phyloP scores from a whole-genome alignment of 2,888 invertebrate species.

The Muscina levida region DNA sequence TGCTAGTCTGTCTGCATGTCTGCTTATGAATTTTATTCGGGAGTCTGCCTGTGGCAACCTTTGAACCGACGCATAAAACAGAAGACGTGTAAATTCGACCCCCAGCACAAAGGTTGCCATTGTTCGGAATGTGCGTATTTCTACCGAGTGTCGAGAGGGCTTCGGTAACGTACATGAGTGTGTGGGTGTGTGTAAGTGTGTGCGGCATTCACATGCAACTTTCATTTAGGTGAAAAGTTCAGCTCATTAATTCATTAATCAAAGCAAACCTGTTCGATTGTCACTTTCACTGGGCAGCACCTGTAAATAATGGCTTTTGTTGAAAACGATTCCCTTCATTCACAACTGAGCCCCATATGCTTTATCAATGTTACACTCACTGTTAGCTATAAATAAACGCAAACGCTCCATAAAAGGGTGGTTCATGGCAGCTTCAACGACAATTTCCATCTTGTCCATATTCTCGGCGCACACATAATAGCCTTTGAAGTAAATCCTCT shows the following conservation, averaged over 20 bases:
- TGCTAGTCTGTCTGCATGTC: no score
- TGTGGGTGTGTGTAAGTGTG: no score
- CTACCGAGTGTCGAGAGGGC: neutral
- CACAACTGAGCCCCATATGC: constrained; percentile 27
- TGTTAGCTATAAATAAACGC: constrained; percentile 39
- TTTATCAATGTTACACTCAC: constrained; percentile 39
- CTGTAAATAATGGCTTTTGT: constrained; percentile 60
- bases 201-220: constrained; percentile 2
- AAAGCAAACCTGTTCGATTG: constrained; percentile 56
- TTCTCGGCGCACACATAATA: neutral
- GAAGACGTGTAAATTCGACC: constrained; percentile 42
- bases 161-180: neutral
- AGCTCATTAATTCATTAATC: constrained; percentile 66
- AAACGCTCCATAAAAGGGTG: constrained; percentile 10
- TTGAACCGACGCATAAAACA: constrained; percentile 40
- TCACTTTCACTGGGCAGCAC: constrained; percentile 56
- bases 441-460: constrained; percentile 20
- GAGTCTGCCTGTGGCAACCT: constrained; percentile 22
- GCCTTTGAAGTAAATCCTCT: constrained; percentile 49
- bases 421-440: neutral
- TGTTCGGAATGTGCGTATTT: constrained; percentile 10
- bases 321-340: constrained; percentile 24
- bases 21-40: constrained; percentile 20
- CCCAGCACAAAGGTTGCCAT: constrained; percentile 19
- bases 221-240: constrained; percentile 61